Conservation (phyloP, 2,113 vertebrate genomes). For the Apeltes quadracus region DNA sequence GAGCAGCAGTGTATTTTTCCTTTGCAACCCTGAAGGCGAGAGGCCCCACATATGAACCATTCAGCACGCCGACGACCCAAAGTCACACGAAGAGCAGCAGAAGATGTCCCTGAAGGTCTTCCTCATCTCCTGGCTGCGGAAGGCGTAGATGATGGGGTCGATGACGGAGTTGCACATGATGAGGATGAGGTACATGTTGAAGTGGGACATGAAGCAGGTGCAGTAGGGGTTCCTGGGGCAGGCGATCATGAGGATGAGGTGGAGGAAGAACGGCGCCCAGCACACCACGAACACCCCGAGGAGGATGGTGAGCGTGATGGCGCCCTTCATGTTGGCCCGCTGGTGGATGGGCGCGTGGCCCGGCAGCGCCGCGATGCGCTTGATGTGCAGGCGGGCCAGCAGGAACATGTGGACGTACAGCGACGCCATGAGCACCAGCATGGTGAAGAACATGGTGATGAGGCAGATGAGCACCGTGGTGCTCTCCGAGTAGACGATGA, state of each 20-base stretch:
- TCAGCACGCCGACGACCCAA: slow-evolving; percentile 6
- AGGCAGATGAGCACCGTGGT: slow-evolving; percentile 92
- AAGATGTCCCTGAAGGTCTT: slow-evolving; percentile 96
- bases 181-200: slow-evolving; percentile 95
- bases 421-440: slow-evolving; percentile 94
- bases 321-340: slow-evolving; percentile 93
- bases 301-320: slow-evolving; percentile 92
- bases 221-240: slow-evolving; percentile 95
- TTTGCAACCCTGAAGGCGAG: background rate
- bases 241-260: slow-evolving; percentile 92
- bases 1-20: slow-evolving; percentile 18
- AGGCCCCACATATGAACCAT: slow-evolving; percentile 15
- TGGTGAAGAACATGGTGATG: slow-evolving; percentile 93
- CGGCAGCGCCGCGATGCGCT: slow-evolving; percentile 89
- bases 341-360: slow-evolving; percentile 86
- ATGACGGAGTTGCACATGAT: slow-evolving; percentile 98
- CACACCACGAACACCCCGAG: slow-evolving; percentile 95
- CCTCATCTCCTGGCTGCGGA: slow-evolving; percentile 94
- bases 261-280: slow-evolving; percentile 95
- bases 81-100: slow-evolving; percentile 86
- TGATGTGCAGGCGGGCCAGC: slow-evolving; percentile 91
- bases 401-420: slow-evolving; percentile 97
- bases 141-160: slow-evolving; percentile 94
- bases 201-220: slow-evolving; percentile 97
- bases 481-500: slow-evolving; percentile 93